These are phyloP conservation scores for Chloropsis hardwickii DNA, from an alignment of 2,113 vertebrate species.

Conservation along the genomic window DNA sequence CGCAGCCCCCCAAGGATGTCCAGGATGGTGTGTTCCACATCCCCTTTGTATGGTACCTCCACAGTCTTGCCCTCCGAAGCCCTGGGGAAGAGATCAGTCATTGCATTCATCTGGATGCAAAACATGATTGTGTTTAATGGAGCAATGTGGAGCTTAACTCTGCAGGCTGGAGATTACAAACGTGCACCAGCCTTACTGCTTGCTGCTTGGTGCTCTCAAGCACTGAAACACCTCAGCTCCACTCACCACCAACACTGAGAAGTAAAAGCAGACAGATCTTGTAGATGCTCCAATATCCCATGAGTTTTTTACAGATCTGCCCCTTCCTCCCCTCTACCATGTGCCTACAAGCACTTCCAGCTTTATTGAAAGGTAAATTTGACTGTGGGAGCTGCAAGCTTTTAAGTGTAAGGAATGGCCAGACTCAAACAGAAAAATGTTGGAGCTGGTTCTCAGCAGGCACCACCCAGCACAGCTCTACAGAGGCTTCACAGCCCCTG, in stretches of 20 bases:
- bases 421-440: neutral
- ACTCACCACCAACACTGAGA: neutral
- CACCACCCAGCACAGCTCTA: neutral
- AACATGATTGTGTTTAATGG: neutral
- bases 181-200: neutral
- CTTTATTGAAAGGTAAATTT: neutral
- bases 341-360: neutral
- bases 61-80: slow-evolving; percentile 93
- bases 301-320: neutral
- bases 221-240: neutral
- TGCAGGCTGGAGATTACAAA: neutral
- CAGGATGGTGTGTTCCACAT: slow-evolving; percentile 87
- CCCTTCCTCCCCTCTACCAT: neutral
- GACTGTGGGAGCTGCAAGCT: neutral
- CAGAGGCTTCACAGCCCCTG: neutral
- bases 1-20: slow-evolving; percentile 93
- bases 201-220: neutral
- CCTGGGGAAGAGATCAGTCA: slow-evolving; percentile 66
- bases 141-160: neutral
- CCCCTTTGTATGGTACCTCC: slow-evolving; percentile 90
- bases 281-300: neutral
- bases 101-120: neutral
- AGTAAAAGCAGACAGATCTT: neutral
- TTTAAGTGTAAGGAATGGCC: neutral
- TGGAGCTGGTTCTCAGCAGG: neutral